A percentile compares a stretch with the other conserved stretches of the same genome.
Evolutionary conservation across 2,797 vertebrate species (phyloP).

Genomic region (Lepus townsendii): DNA sequence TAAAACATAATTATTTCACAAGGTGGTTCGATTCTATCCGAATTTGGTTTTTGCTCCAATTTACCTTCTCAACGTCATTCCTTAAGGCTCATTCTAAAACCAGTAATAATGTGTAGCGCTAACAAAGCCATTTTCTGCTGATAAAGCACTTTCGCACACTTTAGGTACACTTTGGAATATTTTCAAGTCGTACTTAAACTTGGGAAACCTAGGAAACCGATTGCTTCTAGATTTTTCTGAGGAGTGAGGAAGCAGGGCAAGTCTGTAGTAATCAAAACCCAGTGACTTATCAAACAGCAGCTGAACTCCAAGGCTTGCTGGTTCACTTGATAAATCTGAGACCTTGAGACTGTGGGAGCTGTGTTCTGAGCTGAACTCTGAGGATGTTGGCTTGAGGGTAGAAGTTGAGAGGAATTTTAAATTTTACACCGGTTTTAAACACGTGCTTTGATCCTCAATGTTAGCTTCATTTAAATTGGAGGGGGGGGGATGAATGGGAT

Average conservation of each 20-base stretch:
- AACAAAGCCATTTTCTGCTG: slow-evolving; percentile 9
- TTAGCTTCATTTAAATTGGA: background rate
- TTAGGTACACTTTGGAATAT: slow-evolving; percentile 30
- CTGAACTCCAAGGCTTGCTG: background rate
- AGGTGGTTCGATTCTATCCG: background rate
- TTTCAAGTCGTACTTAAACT: slow-evolving; percentile 13
- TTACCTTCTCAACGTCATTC: background rate
- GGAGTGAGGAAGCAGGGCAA: background rate
- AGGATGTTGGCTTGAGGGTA: background rate
- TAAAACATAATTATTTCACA: background rate
- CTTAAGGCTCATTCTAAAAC: slow-evolving; percentile 19
- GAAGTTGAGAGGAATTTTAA: slow-evolving; percentile 12
- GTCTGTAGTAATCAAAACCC: slow-evolving; percentile 28
- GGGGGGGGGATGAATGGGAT: background rate
- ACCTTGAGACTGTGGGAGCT: background rate
- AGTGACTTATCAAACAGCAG: background rate
- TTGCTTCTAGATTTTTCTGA: slow-evolving; percentile 61
- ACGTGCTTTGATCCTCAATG: background rate
- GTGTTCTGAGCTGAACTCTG: background rate
- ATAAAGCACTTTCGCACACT: slow-evolving; percentile 9
- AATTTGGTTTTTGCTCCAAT: background rate
- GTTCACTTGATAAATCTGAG: background rate
- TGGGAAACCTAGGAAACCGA: slow-evolving; percentile 5
- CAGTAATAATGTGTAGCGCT: background rate
- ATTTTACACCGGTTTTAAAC: slow-evolving; percentile 48